Evolutionary conservation across 1,140 invertebrate genomes (phyloP), one percentile per base, ranked within the genome.

Genomic region (Propsilocerus akamusi): DNA sequence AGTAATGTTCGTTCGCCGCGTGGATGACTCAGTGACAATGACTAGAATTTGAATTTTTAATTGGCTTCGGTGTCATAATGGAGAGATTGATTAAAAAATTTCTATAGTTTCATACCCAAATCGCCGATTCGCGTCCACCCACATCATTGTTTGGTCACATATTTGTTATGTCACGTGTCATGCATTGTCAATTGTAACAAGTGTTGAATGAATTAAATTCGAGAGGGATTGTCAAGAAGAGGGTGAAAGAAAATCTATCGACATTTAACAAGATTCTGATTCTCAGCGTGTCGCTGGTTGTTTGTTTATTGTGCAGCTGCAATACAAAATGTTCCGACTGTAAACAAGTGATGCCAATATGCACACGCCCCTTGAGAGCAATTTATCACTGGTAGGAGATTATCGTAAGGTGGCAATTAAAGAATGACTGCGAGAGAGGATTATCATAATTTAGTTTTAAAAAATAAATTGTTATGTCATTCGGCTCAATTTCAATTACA

Each of bases 391-490:
- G 34, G n/a, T 20, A 41, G 34, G 22, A 41, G 34, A 41, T 41
- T 41, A 41, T 41, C 14, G 34, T 41, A 20, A 41, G 34, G 34
- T 41, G 34, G 34, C 34, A 41, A 41, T 41, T 41, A 41, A 41
- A 41, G 34, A 8, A 17, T 5, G 17, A 20, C 11, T 41, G 5
- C 17, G 34, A 20, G 12, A 41, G 2, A 17, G 34, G 34, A 41
- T 41, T 41, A 41, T 41, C 34, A 41, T 41, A 41, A 41, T 41
- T 41, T 41, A 41, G 34, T 41, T 41, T 41, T 41, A 41, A 41
- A 41, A 37, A 41, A 41, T 6, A n/a, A 30, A 11, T 30, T 30
- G 3, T n/a, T n/a, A n/a, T n/a, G n/a, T n/a, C n/a, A 17, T 41
- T 20, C 14, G 34, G n/a, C 34, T 17, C 34, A 41, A 41, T 41